phyloP scores from a whole-genome alignment of 2,113 vertebrate species.

The Cyprinodon brontotheroides region DNA sequence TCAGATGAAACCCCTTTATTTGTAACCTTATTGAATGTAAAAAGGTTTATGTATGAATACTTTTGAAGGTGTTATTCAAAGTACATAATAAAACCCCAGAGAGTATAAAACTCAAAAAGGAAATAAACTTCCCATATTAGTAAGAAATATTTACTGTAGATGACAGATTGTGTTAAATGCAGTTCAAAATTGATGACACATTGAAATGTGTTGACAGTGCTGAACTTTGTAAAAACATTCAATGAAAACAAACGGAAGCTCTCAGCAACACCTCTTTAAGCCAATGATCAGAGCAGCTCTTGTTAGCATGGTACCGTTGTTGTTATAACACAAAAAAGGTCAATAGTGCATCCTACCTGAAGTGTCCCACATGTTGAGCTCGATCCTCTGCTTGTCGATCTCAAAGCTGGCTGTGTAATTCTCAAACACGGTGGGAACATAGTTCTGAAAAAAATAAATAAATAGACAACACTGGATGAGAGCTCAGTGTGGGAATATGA shows the following conservation, averaged over 20 bases:
- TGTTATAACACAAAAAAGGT: not conserved
- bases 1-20: no score
- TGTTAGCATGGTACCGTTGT: not conserved
- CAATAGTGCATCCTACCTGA: slow-evolving; percentile 80
- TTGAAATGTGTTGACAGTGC: not conserved
- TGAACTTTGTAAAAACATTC: not conserved
- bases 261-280: not conserved
- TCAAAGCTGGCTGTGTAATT: slow-evolving; percentile 94
- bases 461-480: slow-evolving; percentile 22
- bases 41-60: not conserved
- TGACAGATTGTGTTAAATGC: slow-evolving; percentile 15
- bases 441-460: slow-evolving; percentile 69
- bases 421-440: slow-evolving; percentile 89
- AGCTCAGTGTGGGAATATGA: slow-evolving; percentile 3
- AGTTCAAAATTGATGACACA: slow-evolving; percentile 15
- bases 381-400: slow-evolving; percentile 92
- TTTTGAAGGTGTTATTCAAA: not conserved
- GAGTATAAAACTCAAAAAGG: not conserved
- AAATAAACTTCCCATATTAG: not conserved
- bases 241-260: not conserved
- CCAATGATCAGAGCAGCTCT: not conserved
- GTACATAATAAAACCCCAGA: not conserved
- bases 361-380: slow-evolving; percentile 97
- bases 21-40: not conserved
- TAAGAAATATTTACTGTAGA: not conserved